Conservation (phyloP, 2,113 vertebrate genomes). For the Progne subis region DNA sequence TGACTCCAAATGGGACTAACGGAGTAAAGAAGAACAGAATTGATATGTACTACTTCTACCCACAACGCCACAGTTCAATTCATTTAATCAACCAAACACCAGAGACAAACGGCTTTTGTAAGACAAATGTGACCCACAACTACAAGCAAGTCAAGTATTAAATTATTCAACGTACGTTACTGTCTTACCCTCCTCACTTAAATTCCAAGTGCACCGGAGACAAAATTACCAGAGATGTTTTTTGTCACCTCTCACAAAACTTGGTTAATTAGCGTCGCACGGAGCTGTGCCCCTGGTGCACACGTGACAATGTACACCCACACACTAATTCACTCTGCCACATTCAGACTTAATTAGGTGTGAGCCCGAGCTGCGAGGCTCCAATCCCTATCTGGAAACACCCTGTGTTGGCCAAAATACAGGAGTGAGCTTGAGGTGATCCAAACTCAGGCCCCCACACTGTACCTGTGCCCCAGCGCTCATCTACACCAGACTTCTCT, state of each 20-base stretch:
- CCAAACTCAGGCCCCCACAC: not conserved
- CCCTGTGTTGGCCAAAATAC: not conserved
- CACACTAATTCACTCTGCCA: slow-evolving; percentile 14
- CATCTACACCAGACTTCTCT: not conserved
- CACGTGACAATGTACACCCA: slow-evolving; percentile 38
- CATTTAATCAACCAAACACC: not conserved
- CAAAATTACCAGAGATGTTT: slow-evolving; percentile 21
- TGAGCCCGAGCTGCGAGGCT: not conserved
- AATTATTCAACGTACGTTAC: not conserved
- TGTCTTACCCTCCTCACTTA: slow-evolving; percentile 12
- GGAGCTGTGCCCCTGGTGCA: not conserved
- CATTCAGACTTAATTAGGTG: slow-evolving; percentile 54
- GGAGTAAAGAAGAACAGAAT: not conserved
- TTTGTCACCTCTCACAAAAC: slow-evolving; percentile 53
- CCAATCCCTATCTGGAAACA: not conserved
- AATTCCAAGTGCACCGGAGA: not conserved
- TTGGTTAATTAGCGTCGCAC: slow-evolving; percentile 46
- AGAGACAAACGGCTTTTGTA: not conserved
- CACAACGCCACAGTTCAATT: not conserved
- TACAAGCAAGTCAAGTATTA: not conserved
- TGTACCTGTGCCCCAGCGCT: not conserved
- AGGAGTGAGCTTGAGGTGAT: not conserved
- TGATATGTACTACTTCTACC: not conserved
- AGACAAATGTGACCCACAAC: not conserved
- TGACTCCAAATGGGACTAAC: not conserved